Evolutionary conservation across 2,797 vertebrate species (phyloP).

Genomic region (Chiroxiphia lanceolata): DNA sequence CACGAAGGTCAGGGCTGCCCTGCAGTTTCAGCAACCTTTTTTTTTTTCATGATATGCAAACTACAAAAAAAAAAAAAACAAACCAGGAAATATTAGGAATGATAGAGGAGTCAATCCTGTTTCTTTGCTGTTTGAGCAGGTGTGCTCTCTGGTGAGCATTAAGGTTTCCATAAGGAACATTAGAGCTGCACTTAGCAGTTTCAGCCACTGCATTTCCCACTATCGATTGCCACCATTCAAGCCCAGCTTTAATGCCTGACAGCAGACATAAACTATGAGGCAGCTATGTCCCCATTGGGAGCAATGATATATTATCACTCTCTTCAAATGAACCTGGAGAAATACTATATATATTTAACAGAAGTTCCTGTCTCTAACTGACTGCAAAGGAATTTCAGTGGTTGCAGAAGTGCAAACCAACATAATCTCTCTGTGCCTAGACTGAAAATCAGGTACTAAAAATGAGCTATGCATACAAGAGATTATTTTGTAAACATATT

Average conservation of each 20-base stretch:
- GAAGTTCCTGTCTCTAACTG: neutral
- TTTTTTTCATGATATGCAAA: neutral
- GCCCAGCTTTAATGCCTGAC: conserved; percentile 6
- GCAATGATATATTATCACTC: conserved; percentile 14
- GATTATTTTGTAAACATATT: neutral
- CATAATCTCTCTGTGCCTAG: neutral
- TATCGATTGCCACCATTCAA: conserved; percentile 13
- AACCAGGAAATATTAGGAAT: neutral
- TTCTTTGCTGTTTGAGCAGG: neutral
- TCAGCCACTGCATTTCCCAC: neutral
- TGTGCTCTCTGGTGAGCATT: neutral
- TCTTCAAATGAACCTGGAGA: conserved; percentile 33
- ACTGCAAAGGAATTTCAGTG: conserved; percentile 6
- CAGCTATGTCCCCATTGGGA: conserved; percentile 23
- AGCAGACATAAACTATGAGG: conserved; percentile 11
- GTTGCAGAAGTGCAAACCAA: neutral
- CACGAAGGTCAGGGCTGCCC: neutral
- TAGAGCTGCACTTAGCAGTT: conserved; percentile 5
- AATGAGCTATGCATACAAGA: neutral
- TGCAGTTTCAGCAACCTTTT: neutral
- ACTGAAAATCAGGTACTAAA: neutral
- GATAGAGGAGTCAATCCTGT: neutral
- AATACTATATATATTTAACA: neutral
- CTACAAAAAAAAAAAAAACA: neutral
- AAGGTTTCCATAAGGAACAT: neutral